Percentiles rank a stretch among this genome's conserved stretches.
Evolutionary conservation across 23 tunicate genomes (phyloP).

Genomic region (Trididemnum clinides): DNA sequence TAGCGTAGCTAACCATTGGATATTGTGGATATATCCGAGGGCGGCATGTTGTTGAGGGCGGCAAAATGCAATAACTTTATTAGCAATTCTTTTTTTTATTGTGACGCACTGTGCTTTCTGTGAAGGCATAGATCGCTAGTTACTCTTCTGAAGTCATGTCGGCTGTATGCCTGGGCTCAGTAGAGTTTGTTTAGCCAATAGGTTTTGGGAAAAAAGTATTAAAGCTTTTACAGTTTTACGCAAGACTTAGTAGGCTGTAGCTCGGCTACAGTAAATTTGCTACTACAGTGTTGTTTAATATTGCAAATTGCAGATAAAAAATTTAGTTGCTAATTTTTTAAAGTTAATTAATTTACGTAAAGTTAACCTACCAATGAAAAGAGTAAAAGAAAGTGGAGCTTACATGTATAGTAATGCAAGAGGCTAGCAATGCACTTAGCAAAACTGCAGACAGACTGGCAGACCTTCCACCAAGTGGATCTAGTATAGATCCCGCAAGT

Average conservation of each 20-base stretch:
- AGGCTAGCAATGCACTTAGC: too few species aligned
- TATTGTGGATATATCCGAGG: slow-evolving; percentile 20
- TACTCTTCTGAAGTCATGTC: too few species aligned
- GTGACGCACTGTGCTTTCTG: slow-evolving; percentile 4
- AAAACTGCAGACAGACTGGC: too few species aligned
- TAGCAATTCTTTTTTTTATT: slow-evolving; percentile 1
- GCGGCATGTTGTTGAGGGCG: slow-evolving; percentile 19
- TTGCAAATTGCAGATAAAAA: neutral
- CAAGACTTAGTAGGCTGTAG: slow-evolving; percentile 9
- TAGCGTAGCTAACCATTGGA: slow-evolving; percentile 14
- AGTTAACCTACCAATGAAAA: slow-evolving; percentile 21
- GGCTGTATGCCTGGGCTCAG: slow-evolving; percentile 14
- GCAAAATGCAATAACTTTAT: neutral
- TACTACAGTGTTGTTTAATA: too few species aligned
- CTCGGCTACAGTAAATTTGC: slow-evolving; percentile 16
- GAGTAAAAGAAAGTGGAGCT: slow-evolving; percentile 51
- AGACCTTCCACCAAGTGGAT: too few species aligned
- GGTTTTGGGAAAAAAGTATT: slow-evolving; percentile 6
- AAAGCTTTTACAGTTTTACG: slow-evolving; percentile 1
- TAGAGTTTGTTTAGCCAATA: neutral
- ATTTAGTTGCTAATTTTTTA: slow-evolving; percentile 7
- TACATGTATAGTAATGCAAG: too few species aligned
- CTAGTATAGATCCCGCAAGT: too few species aligned
- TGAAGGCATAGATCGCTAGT: neutral
- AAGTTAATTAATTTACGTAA: slow-evolving; percentile 6